Evolutionary conservation across 2,888 invertebrate genomes (phyloP).

Genomic region (Andrena marginata): DNA sequence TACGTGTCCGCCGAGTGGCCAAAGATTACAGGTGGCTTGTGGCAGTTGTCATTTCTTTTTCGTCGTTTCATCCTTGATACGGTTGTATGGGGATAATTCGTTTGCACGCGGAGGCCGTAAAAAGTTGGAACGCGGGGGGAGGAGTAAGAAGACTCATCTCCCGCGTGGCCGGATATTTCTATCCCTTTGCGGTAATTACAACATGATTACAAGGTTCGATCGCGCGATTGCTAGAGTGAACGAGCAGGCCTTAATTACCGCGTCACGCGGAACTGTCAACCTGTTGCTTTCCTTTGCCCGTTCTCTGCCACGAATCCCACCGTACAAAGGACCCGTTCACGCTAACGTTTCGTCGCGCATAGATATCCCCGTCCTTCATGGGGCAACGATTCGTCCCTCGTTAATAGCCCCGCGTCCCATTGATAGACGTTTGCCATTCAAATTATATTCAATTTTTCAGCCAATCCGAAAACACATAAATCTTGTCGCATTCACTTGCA

Average conservation of each 20-base stretch:
- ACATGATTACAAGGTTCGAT: constrained; percentile 71
- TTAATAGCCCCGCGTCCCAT: constrained; percentile 25
- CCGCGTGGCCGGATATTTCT: constrained; percentile 51
- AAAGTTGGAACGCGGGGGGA: constrained; percentile 19
- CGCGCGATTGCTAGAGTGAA: constrained; percentile 48
- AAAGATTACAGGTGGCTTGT: background rate
- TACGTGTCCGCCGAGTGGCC: background rate
- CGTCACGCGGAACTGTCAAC: constrained; percentile 66
- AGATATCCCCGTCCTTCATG: constrained; percentile 1
- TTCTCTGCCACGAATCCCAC: constrained; percentile 1
- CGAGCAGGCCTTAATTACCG: constrained; percentile 69
- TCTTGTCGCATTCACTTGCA: background rate
- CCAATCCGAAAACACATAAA: background rate
- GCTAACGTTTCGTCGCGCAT: background rate
- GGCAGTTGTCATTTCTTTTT: constrained; percentile 5
- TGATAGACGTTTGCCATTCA: constrained; percentile 16
- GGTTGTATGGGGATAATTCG: constrained; percentile 16
- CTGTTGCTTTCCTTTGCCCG: constrained; percentile 67
- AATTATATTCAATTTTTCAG: background rate
- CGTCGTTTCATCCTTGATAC: constrained; percentile 7
- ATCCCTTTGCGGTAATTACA: constrained; percentile 75
- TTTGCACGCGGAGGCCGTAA: background rate
- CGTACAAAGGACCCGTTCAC: constrained; percentile 28
- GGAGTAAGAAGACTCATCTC: constrained; percentile 42
- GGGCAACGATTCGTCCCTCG: constrained; percentile 26